These are phyloP conservation scores for Cancer borealis DNA, from an alignment of 2,888 invertebrate genomes.

Conservation along the genomic window DNA sequence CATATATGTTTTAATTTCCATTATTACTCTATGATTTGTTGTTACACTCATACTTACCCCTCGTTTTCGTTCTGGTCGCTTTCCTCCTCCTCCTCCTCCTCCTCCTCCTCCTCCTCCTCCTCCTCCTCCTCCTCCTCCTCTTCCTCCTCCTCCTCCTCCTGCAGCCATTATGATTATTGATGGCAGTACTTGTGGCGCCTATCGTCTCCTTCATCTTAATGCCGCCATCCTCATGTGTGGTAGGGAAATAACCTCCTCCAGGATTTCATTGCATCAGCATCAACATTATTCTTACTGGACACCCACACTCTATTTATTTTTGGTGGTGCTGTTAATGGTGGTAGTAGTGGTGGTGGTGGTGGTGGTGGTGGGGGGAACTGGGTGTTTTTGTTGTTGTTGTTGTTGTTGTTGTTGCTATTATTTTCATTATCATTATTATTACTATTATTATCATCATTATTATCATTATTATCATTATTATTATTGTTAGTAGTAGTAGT, in stretches of 20 bases:
- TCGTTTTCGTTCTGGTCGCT: not conserved
- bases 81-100: not conserved
- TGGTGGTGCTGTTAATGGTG: not conserved
- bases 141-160: not conserved
- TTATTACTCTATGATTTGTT: not conserved
- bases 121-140: not conserved
- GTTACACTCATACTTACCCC: not conserved
- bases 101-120: not conserved
- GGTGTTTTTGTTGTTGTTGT: not conserved
- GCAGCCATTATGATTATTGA: not conserved
- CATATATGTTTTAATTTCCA: not conserved
- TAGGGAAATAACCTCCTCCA: constrained; percentile 22
- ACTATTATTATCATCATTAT: not conserved
- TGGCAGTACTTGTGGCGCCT: not conserved
- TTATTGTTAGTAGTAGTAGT: not conserved
- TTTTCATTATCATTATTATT: not conserved
- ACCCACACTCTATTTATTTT: not conserved
- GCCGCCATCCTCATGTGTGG: not conserved
- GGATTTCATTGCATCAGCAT: constrained; percentile 17
- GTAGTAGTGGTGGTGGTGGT: not conserved
- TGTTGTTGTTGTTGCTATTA: not conserved
- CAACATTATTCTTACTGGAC: constrained; percentile 9
- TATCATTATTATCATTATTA: not conserved
- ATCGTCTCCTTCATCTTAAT: not conserved
- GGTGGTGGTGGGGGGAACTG: not conserved